Base-by-base conservation (phyloP, 1,140 invertebrate species). In the Bombus cullumanus region DNA sequence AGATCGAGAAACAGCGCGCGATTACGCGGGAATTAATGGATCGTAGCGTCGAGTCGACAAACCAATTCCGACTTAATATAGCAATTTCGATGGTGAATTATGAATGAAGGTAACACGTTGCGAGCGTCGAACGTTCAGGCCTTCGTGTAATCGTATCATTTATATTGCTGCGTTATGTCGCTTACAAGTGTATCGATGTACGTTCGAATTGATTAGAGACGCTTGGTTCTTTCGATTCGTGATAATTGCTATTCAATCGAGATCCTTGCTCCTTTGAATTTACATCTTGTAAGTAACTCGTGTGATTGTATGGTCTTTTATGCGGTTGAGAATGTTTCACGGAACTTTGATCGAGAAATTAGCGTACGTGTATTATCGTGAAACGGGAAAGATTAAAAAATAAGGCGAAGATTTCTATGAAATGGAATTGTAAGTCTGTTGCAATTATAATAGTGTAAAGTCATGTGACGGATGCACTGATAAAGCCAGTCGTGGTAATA, bases 61-160 rank as follows among this genome's bases (percentile, higher is more conserved):
- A 75, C n/a, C 73, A 37, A 77, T 77, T 59, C 75, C 53, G 37
- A 28, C 53, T 39, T 28, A 18, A 77, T 77, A 47, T 77, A 75
- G 73, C 73, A 75, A 75, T 75, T 75, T 34, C 73, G 47, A 47
- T 34, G 31, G 73, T 75, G 72, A 74, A 53, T 75, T 75, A 75
- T 75, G 73, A 75, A 28, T 28, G 28, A 18, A 12, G 73, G n/a
- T 8, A 39, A 18, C 31, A 10, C 18, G 10, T n/a, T 12, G 31
- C 12, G 31, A 31, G 3, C 47, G 47, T 53, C 1, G n/a, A 68
- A 3, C 66, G n/a, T 69, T 39, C 66, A 39, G 34, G 8, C 9
- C 37, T 68, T 22, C 31, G 10, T 22, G 25, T 37, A 37, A 37
- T 75, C 31, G 31, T 75, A 15, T 57, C 34, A 75, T 75, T 75